Conservation (phyloP, 2,888 invertebrate species). For the Lottia gigantea region DNA sequence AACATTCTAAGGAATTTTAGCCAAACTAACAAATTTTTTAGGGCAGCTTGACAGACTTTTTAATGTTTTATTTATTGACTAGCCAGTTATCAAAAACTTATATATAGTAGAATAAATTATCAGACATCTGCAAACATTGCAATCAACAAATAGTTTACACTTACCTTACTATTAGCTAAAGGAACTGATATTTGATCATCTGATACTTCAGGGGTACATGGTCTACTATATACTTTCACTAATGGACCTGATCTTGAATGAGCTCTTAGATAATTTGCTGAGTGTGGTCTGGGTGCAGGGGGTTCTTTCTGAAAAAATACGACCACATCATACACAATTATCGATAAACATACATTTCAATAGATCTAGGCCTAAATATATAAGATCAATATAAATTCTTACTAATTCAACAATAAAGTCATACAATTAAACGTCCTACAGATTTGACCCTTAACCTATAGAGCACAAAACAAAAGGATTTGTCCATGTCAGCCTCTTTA, state of each 20-base stretch:
- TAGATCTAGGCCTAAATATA: neutral
- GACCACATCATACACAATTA: neutral
- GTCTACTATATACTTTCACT: constrained; percentile 47
- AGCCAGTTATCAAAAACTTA: no score
- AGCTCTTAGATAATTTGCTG: constrained; percentile 62
- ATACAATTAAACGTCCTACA: neutral
- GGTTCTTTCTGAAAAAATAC: constrained; percentile 49
- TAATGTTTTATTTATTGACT: no score
- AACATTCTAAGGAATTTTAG: no score
- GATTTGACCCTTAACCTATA: neutral
- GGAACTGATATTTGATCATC: constrained; percentile 54
- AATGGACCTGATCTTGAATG: constrained; percentile 63
- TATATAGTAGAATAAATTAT: no score
- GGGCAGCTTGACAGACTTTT: no score
- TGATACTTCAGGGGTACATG: constrained; percentile 52
- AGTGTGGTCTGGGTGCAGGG: constrained; percentile 56
- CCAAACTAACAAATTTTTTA: no score
- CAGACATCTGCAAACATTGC: no score
- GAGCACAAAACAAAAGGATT: neutral
- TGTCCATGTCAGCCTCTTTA: no score
- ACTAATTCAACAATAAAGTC: neutral
- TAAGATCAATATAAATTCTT: neutral
- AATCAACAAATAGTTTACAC: no score
- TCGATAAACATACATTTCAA: neutral
- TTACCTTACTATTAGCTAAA: constrained; percentile 35